Conservation (phyloP, 1,140 invertebrate genomes). For the Anadara kagoshimensis region DNA sequence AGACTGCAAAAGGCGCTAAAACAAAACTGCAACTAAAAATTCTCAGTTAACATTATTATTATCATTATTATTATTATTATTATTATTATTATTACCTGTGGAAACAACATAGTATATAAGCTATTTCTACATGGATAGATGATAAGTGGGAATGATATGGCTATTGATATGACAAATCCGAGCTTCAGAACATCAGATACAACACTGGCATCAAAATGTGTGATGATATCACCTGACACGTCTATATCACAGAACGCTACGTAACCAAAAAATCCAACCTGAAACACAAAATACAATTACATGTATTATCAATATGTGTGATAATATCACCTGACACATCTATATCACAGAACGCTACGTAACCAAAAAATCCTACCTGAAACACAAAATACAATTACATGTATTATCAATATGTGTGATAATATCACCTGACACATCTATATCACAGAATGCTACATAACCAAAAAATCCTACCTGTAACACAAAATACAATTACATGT, state of each 20-base stretch:
- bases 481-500: too few species aligned
- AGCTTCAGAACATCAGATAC: slow-evolving; percentile 80
- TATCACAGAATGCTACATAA: slow-evolving; percentile 91
- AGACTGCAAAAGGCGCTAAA: too few species aligned
- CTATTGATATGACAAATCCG: slow-evolving; percentile 94
- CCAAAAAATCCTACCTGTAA: slow-evolving; percentile 91
- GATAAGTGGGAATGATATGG: slow-evolving; percentile 96
- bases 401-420: slow-evolving; percentile 87
- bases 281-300: slow-evolving; percentile 33
- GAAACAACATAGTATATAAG: slow-evolving; percentile 92
- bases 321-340: slow-evolving; percentile 87
- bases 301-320: background rate
- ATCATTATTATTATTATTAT: too few species aligned
- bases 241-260: slow-evolving; percentile 88
- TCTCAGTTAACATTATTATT: too few species aligned
- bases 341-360: slow-evolving; percentile 90
- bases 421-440: slow-evolving; percentile 86
- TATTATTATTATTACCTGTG: slow-evolving; percentile 79
- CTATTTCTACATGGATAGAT: slow-evolving; percentile 97
- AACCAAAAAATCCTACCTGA: slow-evolving; percentile 93
- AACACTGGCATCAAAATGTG: slow-evolving; percentile 86
- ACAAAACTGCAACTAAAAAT: too few species aligned
- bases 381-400: slow-evolving; percentile 81
- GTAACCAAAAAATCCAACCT: slow-evolving; percentile 96
- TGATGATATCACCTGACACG: slow-evolving; percentile 88